Conservation (phyloP, 2,113 vertebrate genomes). For the Ceyx melanurus region DNA sequence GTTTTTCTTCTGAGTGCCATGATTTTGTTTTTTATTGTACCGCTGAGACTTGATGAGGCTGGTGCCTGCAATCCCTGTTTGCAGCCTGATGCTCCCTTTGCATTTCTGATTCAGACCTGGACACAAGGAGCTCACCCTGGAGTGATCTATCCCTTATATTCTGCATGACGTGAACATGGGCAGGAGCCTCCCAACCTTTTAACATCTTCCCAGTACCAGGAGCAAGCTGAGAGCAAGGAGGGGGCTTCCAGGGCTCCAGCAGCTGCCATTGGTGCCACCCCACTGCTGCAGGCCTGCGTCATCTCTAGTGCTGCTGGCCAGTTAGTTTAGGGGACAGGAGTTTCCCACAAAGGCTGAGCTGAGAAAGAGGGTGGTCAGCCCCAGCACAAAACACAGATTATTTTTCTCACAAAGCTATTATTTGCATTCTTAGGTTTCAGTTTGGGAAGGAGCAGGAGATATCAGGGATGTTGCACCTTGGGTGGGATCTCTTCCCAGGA, state of each 20-base stretch:
- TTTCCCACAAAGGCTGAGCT: background rate
- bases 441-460: background rate
- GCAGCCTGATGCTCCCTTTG: accelerated
- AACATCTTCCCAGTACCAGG: accelerated
- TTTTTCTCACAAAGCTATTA: background rate
- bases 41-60: background rate
- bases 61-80: background rate
- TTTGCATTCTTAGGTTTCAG: accelerated
- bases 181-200: background rate
- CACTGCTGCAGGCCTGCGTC: background rate
- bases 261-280: accelerated
- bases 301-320: accelerated
- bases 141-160: accelerated
- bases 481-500: background rate
- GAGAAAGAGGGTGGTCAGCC: background rate
- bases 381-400: background rate
- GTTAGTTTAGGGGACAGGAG: accelerated
- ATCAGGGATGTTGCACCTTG: accelerated
- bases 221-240: background rate
- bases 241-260: background rate
- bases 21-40: background rate
- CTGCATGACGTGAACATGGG: accelerated
- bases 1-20: accelerated
- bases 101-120: background rate
- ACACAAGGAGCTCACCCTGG: accelerated